These are phyloP conservation scores for Phortica variegata DNA, from an alignment of 1,140 invertebrate species.

Conservation along the genomic window DNA sequence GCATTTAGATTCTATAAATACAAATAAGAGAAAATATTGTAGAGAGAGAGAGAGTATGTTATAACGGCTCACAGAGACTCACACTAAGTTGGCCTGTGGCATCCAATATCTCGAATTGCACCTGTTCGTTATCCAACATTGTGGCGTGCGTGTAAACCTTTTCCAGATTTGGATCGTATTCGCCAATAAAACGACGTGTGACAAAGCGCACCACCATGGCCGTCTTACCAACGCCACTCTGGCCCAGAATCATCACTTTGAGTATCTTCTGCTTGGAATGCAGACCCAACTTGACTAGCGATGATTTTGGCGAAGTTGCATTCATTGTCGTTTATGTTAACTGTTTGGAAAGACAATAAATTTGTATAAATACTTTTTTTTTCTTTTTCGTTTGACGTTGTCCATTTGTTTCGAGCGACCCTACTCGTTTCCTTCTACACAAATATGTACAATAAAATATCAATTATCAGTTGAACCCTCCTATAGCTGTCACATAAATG, in stretches of 20 bases:
- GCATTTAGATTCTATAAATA: slow-evolving; percentile 66
- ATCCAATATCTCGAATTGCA: slow-evolving; percentile 77
- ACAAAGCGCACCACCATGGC: slow-evolving; percentile 80
- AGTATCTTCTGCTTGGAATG: slow-evolving; percentile 66
- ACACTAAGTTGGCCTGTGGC: slow-evolving; percentile 73
- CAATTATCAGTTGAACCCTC: too few species aligned
- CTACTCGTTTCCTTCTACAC: too few species aligned
- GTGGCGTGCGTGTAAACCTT: slow-evolving; percentile 76
- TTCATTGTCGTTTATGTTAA: slow-evolving; percentile 60
- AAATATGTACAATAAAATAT: too few species aligned
- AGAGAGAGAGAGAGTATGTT: too few species aligned
- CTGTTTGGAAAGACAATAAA: too few species aligned
- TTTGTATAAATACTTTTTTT: too few species aligned
- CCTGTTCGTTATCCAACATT: slow-evolving; percentile 74
- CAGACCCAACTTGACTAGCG: slow-evolving; percentile 63
- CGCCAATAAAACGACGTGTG: slow-evolving; percentile 78
- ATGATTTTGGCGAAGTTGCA: slow-evolving; percentile 65
- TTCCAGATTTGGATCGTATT: slow-evolving; percentile 79
- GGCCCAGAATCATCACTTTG: slow-evolving; percentile 74
- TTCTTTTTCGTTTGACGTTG: too few species aligned
- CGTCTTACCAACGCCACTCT: slow-evolving; percentile 76
- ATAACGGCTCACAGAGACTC: slow-evolving; percentile 56
- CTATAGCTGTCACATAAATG: too few species aligned
- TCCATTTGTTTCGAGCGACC: too few species aligned
- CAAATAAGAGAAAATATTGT: background rate